Evolutionary conservation across 2,113 vertebrate species (phyloP), one percentile per base, ranked within the genome.

Genomic region (Xiphophorus maculatus): DNA sequence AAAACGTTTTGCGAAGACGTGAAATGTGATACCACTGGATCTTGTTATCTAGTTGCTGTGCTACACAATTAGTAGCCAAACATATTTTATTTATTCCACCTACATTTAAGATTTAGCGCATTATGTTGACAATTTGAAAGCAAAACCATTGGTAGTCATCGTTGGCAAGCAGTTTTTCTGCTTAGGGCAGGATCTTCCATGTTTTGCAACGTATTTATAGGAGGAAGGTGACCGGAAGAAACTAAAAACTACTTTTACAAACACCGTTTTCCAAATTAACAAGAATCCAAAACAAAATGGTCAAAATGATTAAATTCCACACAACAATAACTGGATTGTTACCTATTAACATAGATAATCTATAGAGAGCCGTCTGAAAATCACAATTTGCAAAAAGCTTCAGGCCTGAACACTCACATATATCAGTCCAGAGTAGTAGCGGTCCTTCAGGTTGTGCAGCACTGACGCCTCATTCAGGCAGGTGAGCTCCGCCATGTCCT

Each of bases 341-440:
- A 17, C 14, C 17, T 48, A 6, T 48, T 48, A 48, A 48, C 1
- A 48, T 17, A 48, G 17, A 48, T 17, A 15, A 19, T 19, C 17
- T 19, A 19, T 5, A 19, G 17, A 17, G 5, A 48, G 17, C 4
- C 4, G 19, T 15, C 17, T 17, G 5, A 15, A 71, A 79, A 80
- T 83, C 28, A 5, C 65, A 35, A 5, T 13, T 13, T 29, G 28
- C 17, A 44, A 19, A 61, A 27, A 33, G 61, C 11, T 81, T 25
- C 71, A 73, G 35, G 65, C 48, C 29, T 17, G 27, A 51, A 58
- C 66, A 98, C 97, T 99, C 93, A 99, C 97, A 33, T 99, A 99
- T 86, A 99, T 98, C 85, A 99, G 96, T 35, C 97, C 97, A 5
- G 97, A 99, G 91, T 98, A 99, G 94, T 99, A 99, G 29, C 97